Conservation (phyloP, 2,113 vertebrate species). For the Pteropus alecto region DNA sequence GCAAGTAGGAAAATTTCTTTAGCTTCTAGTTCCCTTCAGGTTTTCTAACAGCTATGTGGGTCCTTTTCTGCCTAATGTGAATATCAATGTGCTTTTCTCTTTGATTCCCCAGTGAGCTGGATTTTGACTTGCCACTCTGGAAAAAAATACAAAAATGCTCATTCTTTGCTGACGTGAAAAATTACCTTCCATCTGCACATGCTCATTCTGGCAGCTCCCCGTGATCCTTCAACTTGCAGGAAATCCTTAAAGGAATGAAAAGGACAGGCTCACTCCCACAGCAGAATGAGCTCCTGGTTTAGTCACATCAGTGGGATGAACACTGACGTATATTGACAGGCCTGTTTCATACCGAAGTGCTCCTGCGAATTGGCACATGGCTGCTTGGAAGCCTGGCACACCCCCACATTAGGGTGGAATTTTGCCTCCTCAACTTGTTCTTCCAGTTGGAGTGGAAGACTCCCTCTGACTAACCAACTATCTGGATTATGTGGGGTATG, state of each 20-base stretch:
- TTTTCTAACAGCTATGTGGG: conserved; percentile 60
- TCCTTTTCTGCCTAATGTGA: conserved; percentile 52
- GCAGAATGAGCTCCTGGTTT: background rate
- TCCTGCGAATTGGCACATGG: background rate
- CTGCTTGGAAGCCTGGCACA: background rate
- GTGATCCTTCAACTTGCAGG: conserved; percentile 61
- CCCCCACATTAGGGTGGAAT: background rate
- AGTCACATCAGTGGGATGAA: conserved; percentile 32
- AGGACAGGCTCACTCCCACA: conserved; percentile 42
- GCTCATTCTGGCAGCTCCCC: conserved; percentile 35
- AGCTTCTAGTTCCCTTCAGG: background rate
- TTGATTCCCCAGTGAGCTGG: background rate
- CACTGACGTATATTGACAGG: conserved; percentile 23
- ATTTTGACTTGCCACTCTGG: conserved; percentile 48
- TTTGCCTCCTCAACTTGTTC: background rate
- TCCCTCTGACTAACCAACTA: background rate
- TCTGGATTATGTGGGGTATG: background rate
- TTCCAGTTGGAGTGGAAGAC: background rate
- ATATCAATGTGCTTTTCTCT: conserved; percentile 32
- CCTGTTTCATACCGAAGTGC: background rate
- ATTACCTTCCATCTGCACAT: conserved; percentile 30
- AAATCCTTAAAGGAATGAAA: conserved; percentile 55
- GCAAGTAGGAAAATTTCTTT: conserved; percentile 37
- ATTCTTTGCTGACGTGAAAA: background rate
- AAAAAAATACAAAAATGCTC: background rate